Conservation (phyloP, 2,888 invertebrate species). For the Oscheius onirici region DNA sequence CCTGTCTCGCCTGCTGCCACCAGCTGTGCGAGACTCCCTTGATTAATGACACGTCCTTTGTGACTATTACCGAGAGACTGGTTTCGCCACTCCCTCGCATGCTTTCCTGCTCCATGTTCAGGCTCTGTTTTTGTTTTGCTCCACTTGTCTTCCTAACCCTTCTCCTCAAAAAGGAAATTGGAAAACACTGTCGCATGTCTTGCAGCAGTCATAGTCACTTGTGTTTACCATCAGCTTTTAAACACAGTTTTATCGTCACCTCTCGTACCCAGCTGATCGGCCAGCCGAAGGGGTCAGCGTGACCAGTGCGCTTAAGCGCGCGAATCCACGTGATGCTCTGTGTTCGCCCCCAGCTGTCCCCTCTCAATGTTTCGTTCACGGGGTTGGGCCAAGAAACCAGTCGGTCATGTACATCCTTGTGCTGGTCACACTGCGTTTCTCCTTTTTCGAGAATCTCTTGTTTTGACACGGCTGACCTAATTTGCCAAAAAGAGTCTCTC, state of each 20-base stretch:
- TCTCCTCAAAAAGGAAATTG: neutral
- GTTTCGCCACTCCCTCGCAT: conserved; percentile 18
- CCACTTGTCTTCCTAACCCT: neutral
- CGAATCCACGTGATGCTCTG: conserved; percentile 24
- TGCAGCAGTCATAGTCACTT: no score
- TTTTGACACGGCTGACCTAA: conserved; percentile 31
- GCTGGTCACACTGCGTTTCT: conserved; percentile 30
- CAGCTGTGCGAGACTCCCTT: conserved; percentile 28
- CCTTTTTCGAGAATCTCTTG: conserved; percentile 4
- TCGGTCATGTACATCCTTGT: conserved; percentile 30
- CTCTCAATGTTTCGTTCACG: conserved; percentile 17
- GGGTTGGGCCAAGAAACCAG: conserved; percentile 11
- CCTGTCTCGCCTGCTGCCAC: conserved; percentile 24
- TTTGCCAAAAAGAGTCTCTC: conserved; percentile 13
- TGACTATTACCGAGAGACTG: conserved; percentile 21
- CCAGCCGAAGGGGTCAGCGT: conserved; percentile 18
- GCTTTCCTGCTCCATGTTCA: neutral
- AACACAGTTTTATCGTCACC: neutral
- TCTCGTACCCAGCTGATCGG: conserved; percentile 25
- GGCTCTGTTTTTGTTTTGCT: neutral
- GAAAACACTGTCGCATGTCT: no score
- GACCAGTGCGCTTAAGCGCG: conserved; percentile 22
- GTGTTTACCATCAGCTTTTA: neutral
- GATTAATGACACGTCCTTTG: conserved; percentile 27
- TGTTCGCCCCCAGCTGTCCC: conserved; percentile 23